Base-by-base conservation (phyloP, 1,140 invertebrate genomes). In the Danaus melanippus region DNA sequence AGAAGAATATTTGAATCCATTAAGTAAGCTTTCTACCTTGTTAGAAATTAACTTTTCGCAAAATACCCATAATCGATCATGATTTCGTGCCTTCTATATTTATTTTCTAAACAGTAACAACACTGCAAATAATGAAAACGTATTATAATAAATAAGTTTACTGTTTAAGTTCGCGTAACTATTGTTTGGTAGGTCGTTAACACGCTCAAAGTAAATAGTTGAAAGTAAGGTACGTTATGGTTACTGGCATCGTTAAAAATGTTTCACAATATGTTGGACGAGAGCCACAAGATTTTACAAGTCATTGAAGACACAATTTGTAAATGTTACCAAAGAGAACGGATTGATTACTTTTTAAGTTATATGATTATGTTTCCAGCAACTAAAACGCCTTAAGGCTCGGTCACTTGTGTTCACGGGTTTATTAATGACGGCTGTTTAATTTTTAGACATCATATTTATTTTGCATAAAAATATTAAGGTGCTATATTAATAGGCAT, bases 341-440 rank as follows among this genome's bases (percentile, higher is more conserved):
- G 77, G 76, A 85, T 84, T 84, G 77, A 85, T 85, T 84, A 79
- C 82, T 82, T 83, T 84, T 85, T 82, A 84, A 85, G 69, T 79
- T 82, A 69, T 76, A 72, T 77, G 74, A 83, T 81, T 80, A 82
- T 76, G 66, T 70, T 71, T 45, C 64, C 60, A 66, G 67, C 65
- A 71, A 73, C 72, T 54, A 65, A 71, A 66, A 57, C 62, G 76
- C 74, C 76, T 76, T 55, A 50, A 69, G 79, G 73, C 77, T 63
- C 64, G 55, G 53, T 64, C 66, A 60, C 57, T 53, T 54, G 50
- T 54, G 66, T 66, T 69, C 60, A 75, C 68, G 64, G 58, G 54
- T 67, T 70, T 73, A 75, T 75, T 75, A 71, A 79, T 77, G 69
- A 57, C 56, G 49, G 46, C 69, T 63, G 62, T 79, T 32, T 71